A percentile compares a stretch with the other conserved stretches of the same genome.
Conservation (phyloP, 2,113 vertebrate genomes). For the Meleagris gallopavo region DNA sequence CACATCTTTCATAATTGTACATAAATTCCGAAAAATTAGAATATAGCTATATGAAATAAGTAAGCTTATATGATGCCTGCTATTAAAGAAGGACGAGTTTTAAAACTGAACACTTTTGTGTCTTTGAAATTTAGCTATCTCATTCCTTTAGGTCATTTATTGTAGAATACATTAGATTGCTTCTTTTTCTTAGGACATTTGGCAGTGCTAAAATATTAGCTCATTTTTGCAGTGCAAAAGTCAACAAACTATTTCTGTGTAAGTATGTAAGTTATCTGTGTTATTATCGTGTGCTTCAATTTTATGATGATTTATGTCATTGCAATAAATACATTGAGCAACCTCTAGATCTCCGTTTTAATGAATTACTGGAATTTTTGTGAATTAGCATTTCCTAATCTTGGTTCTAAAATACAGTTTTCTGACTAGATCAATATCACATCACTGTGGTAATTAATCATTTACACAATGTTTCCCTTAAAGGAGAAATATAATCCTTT, state of each 20-base stretch:
- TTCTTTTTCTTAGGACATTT: background rate
- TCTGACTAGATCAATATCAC: slow-evolving; percentile 24
- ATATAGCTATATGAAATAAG: background rate
- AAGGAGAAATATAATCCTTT: slow-evolving; percentile 58
- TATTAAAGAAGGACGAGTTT: background rate
- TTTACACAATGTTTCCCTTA: background rate
- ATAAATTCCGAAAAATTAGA: background rate
- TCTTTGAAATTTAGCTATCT: background rate
- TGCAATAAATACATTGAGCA: background rate
- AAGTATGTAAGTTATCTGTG: background rate
- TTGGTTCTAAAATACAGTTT: background rate
- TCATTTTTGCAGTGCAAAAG: background rate
- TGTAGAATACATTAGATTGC: background rate
- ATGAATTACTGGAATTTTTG: background rate
- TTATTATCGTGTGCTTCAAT: background rate
- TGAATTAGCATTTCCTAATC: slow-evolving; percentile 12
- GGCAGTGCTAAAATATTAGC: background rate
- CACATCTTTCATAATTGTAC: background rate
- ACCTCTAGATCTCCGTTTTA: background rate
- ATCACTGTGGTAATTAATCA: slow-evolving; percentile 3
- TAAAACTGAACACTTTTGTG: background rate
- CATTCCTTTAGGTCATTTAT: background rate
- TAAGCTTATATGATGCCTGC: background rate
- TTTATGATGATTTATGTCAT: background rate
- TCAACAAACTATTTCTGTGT: background rate